These are phyloP conservation scores for Ctenosaura bakeri DNA, from an alignment of 2,797 vertebrate genomes.

Conservation along the genomic window DNA sequence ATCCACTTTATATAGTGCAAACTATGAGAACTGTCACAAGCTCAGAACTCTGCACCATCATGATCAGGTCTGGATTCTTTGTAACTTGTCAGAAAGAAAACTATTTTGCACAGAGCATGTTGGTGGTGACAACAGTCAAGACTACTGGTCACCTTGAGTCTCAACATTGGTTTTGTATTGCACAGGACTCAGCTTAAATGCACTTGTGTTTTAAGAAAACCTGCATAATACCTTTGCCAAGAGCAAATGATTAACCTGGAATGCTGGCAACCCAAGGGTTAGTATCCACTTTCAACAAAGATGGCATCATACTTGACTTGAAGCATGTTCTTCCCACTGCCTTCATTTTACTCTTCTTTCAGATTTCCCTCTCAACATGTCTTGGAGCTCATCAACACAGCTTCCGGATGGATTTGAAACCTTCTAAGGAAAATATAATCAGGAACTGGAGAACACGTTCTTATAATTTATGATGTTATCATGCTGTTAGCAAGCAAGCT, in stretches of 20 bases:
- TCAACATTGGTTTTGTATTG: slow-evolving; percentile 66
- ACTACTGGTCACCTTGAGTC: slow-evolving; percentile 47
- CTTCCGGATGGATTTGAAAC: slow-evolving; percentile 52
- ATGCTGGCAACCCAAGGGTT: slow-evolving; percentile 49
- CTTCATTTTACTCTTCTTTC: slow-evolving; percentile 38
- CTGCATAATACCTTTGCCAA: slow-evolving; percentile 57
- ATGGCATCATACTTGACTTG: slow-evolving; percentile 46
- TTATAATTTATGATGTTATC: slow-evolving; percentile 63
- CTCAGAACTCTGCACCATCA: slow-evolving; percentile 60
- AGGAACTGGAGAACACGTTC: slow-evolving; percentile 68
- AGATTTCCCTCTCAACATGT: slow-evolving; percentile 43
- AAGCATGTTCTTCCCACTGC: slow-evolving; percentile 40
- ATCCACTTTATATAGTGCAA: slow-evolving; percentile 75
- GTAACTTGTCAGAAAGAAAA: slow-evolving; percentile 48
- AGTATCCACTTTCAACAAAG: slow-evolving; percentile 52
- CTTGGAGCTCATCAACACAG: slow-evolving; percentile 41
- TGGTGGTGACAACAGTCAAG: slow-evolving; percentile 46
- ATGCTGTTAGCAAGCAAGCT: slow-evolving; percentile 54
- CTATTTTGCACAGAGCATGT: slow-evolving; percentile 44
- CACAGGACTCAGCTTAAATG: slow-evolving; percentile 75
- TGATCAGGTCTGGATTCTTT: slow-evolving; percentile 54
- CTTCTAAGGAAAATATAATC: slow-evolving; percentile 63
- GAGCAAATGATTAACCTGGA: slow-evolving; percentile 60
- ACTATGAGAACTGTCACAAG: slow-evolving; percentile 67
- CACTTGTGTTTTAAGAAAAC: slow-evolving; percentile 72